Percentiles rank a stretch among this genome's conserved stretches.
Conservation (phyloP, 2,113 vertebrate species). For the Pseudonaja textilis region DNA sequence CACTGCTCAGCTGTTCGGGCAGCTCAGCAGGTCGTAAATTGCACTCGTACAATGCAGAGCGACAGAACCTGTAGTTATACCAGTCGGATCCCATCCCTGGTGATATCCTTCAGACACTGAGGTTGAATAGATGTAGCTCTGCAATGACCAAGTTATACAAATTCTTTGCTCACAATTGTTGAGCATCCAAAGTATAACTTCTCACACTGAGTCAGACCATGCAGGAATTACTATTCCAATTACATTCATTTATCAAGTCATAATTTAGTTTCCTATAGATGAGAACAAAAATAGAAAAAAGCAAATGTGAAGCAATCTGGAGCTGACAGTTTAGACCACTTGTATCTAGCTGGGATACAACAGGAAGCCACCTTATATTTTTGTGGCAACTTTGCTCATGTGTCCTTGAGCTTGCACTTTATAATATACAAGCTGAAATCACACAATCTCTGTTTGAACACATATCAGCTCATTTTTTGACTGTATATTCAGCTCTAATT, state of each 20-base stretch:
- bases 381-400: not conserved
- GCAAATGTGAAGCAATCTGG: not conserved
- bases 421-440: not conserved
- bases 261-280: not conserved
- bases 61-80: too few relatives aligned
- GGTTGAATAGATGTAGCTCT: not conserved
- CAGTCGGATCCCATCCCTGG: too few relatives aligned
- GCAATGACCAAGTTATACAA: not conserved
- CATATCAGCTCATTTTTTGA: not conserved
- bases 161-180: not conserved
- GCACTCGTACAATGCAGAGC: too few relatives aligned
- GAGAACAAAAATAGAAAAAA: not conserved
- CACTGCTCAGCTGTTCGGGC: too few relatives aligned
- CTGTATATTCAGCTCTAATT: not conserved
- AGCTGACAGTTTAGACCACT: not conserved
- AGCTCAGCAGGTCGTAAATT: too few relatives aligned
- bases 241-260: not conserved
- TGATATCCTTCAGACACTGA: not conserved
- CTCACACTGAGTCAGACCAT: not conserved
- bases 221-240: not conserved
- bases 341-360: not conserved
- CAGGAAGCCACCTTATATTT: not conserved
- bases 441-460: not conserved
- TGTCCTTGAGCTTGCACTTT: not conserved
- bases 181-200: rapidly evolving